Evolutionary conservation across 2,888 invertebrate genomes (phyloP).

Genomic region (Drosophila rellima): DNA sequence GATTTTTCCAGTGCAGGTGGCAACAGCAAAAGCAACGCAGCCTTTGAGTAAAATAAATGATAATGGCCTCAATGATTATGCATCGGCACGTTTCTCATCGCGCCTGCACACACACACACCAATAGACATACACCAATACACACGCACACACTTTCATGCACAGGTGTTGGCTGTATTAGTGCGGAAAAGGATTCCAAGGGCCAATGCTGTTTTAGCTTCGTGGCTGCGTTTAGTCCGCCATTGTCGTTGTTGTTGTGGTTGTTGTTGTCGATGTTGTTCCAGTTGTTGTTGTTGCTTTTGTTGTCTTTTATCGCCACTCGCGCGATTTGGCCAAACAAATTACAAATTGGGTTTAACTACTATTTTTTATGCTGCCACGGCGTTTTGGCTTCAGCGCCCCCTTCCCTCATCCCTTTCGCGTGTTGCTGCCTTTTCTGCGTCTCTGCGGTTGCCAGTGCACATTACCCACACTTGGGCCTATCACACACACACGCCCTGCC

Average conservation of each 20-base stretch:
- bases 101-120: constrained; percentile 53
- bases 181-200: constrained; percentile 61
- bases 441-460: constrained; percentile 33
- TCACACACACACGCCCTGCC: constrained; percentile 2
- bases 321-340: constrained; percentile 79
- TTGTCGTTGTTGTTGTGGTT: constrained; percentile 17
- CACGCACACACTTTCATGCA: constrained; percentile 11
- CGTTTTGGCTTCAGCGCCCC: constrained; percentile 45
- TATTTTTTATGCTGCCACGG: constrained; percentile 66
- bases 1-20: constrained; percentile 65
- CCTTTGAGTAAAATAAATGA: constrained; percentile 79
- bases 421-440: constrained; percentile 21
- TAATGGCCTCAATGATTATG: constrained; percentile 83
- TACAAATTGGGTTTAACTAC: constrained; percentile 78
- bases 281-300: constrained; percentile 45
- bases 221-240: constrained; percentile 43
- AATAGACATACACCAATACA: constrained; percentile 28
- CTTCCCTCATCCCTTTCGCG: neutral
- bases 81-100: constrained; percentile 84
- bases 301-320: constrained; percentile 63
- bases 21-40: constrained; percentile 49
- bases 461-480: constrained; percentile 16
- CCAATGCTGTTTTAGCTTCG: constrained; percentile 56
- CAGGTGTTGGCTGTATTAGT: constrained; percentile 46
- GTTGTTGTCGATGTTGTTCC: constrained; percentile 16